Base-by-base conservation (phyloP, 2,797 vertebrate genomes). In the Ctenochaetus hawaiiensis region DNA sequence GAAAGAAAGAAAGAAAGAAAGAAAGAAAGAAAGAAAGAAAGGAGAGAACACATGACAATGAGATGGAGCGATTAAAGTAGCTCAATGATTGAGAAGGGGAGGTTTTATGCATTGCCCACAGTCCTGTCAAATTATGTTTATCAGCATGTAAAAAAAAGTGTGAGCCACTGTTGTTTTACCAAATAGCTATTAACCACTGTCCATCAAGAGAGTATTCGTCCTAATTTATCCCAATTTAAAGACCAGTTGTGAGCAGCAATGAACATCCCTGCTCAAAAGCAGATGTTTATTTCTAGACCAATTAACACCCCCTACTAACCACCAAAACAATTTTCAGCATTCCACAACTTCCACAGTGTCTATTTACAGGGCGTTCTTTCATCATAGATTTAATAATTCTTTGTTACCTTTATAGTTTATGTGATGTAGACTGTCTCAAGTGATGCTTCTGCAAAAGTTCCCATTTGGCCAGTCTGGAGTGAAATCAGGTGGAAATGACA, bases 361-460 rank as follows among this genome's bases (percentile, higher is more conserved):
- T 67, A 67, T 80, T 80, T 64, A 54, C 70, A 71, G 43, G 68
- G 2, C 39, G 14, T 48, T 47, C 34, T 67, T 43, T 20, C 49
- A 56, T 83, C 62, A 73, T 47, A 71, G 60, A 70, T 75, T 44
- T 44, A 17, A 61, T 76, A n/a, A 70, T 69, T 74, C 75, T 22
- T 30, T 69, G 45, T 72, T 75, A 48, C 70, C 64, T 80, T 63
- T 75, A 77, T 72, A 74, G 67, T 60, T 17, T 37, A 78, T 52
- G 51, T 53, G 20, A 79, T 74, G 67, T n/a, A 26, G 11, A 63
- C 34, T 69, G 77, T 56, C 45, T 59, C 41, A 13, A 67, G 67
- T 56, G 2, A 22, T 44, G 58, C 26, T 30, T 3, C 59, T 41
- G 45, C 56, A 48, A 20, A 63, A 17, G 53, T 30, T 62, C 20